Evolutionary conservation across 2,888 invertebrate genomes (phyloP).

Genomic region (Liodrosophila aerea): DNA sequence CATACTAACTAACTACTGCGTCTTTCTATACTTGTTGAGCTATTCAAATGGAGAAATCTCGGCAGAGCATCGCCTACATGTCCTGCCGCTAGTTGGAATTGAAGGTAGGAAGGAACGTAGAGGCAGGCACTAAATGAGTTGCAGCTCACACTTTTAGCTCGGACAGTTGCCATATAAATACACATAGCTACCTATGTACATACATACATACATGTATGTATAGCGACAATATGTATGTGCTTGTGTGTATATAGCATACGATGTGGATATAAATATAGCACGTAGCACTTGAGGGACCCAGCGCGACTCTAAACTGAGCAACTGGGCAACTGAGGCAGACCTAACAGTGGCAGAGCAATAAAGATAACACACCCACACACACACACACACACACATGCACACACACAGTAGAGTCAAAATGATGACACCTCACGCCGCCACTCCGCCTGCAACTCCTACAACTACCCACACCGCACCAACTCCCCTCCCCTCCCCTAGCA

Average conservation of each 20-base stretch:
- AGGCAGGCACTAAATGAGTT: no score
- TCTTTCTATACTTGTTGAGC: constrained; percentile 35
- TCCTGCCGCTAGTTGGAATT: background rate
- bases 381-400: background rate
- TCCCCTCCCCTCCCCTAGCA: constrained; percentile 3
- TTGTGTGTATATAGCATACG: background rate
- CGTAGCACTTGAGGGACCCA: constrained; percentile 16
- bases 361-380: background rate
- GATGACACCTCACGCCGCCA: background rate
- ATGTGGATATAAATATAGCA: constrained; percentile 29
- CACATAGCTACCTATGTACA: no score
- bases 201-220: no score
- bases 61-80: background rate
- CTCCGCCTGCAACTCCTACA: background rate
- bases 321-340: constrained; percentile 22
- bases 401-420: background rate
- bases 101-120: no score
- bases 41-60: constrained; percentile 17
- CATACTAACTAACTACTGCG: background rate
- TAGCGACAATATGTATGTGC: background rate
- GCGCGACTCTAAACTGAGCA: constrained; percentile 37
- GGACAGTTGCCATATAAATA: no score
- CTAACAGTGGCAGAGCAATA: constrained; percentile 20
- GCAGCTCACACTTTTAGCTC: no score
- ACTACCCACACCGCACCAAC: background rate